phyloP scores from a whole-genome alignment of 2,113 vertebrate genomes.

The Varanus komodoensis region DNA sequence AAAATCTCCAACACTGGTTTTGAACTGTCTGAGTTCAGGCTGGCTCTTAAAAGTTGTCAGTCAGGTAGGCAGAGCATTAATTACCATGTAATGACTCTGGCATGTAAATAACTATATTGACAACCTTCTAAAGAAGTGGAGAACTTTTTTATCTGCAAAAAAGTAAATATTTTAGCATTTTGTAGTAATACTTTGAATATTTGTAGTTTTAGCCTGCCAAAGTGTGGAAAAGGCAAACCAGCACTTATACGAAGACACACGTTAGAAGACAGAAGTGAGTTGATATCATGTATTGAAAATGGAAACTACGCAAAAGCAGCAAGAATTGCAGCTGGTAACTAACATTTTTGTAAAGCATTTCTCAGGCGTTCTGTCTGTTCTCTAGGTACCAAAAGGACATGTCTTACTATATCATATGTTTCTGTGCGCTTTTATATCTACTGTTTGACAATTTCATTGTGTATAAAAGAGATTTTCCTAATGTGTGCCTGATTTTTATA shows the following conservation, averaged over 20 bases:
- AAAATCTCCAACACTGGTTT: not conserved
- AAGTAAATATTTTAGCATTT: not conserved
- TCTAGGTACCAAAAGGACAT: not conserved
- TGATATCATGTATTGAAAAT: slow-evolving; percentile 95
- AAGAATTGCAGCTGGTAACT: slow-evolving; percentile 92
- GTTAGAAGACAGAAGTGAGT: slow-evolving; percentile 92
- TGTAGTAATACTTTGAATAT: slow-evolving; percentile 37
- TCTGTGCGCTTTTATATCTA: not conserved
- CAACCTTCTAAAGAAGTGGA: not conserved
- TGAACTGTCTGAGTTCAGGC: not conserved
- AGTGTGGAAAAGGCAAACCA: slow-evolving; percentile 95
- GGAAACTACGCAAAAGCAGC: slow-evolving; percentile 97
- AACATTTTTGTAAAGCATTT: slow-evolving; percentile 4
- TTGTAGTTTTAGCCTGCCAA: slow-evolving; percentile 84
- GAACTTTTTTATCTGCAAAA: not conserved
- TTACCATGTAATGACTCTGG: not conserved
- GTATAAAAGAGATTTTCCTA: not conserved
- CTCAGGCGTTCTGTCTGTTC: not conserved
- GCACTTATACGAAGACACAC: slow-evolving; percentile 93
- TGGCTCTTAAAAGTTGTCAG: not conserved
- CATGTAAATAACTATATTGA: not conserved
- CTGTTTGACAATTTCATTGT: not conserved
- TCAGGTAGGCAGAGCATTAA: not conserved
- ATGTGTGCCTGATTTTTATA: not conserved
- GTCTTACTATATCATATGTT: not conserved